Evolutionary conservation across 1,140 invertebrate genomes (phyloP), one percentile per base, ranked within the genome.

Genomic region (Ceratina calcarata): DNA sequence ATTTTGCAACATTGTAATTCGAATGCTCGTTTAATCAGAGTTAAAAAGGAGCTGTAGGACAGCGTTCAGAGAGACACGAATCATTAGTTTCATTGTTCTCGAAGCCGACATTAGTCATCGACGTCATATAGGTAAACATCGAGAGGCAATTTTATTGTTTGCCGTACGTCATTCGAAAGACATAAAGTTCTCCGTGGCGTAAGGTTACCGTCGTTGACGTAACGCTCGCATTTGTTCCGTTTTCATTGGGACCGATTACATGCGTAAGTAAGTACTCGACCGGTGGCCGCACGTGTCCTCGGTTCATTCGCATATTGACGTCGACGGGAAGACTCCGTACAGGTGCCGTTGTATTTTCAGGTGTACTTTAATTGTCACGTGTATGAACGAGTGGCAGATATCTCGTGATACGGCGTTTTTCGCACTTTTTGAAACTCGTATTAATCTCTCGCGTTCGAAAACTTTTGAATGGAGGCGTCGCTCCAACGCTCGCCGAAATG

Each of bases 291-390:
- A 75, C 55, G 85, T 81, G 68, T 62, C 57, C 32, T 7, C 51
- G 27, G 22, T 64, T 60, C 84, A 12, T 53, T 81, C 60, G 81
- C 69, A 81, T 78, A 78, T 51, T 55, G 72, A 61, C 72, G 37
- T 45, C 10, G 37, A 45, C 37, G 10, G 37, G 62, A 81, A 84
- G 81, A 71, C 15, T n/a, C 53, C 18, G 65, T n/a, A 80, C 57
- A 55, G 27, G 78, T 65, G 60, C 69, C 73, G 61, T 16, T 87
- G 78, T 86, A 78, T 86, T 84, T 62, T 84, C 84, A 86, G 81
- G 61, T 85, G 84, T 45, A 45, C 37, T 45, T 10, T 10, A 45
- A 45, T 45, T 45, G 37, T 45, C 0, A 45, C 37, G 37, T 6
- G 37, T 45, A 45, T 6, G 10, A 45, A 3, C 10, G 37, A 45